Percentiles rank a stretch among this genome's conserved stretches.
Conservation (phyloP, 2,797 vertebrate genomes). For the Tarsius wallacei region DNA sequence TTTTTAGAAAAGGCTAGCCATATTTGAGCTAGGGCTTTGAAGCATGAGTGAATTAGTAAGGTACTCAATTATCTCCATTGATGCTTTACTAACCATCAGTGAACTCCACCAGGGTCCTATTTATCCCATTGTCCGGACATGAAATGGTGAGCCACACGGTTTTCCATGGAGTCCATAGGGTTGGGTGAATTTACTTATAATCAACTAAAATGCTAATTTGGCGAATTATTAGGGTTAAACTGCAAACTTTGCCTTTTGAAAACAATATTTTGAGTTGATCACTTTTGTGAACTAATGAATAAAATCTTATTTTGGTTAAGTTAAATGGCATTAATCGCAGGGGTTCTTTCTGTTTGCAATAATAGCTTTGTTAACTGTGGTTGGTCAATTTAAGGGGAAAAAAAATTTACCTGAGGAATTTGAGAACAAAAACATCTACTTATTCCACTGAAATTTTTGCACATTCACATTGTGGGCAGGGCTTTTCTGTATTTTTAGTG, state of each 20-base stretch:
- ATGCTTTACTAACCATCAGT: neutral
- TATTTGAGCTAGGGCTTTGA: conserved; percentile 24
- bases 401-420: conserved; percentile 40
- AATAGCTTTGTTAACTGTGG: conserved; percentile 42
- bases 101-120: neutral
- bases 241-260: conserved; percentile 41
- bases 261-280: neutral
- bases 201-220: conserved; percentile 32
- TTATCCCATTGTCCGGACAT: neutral
- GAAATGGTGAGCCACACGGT: neutral
- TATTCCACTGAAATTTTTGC: neutral
- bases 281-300: conserved; percentile 52
- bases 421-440: conserved; percentile 47
- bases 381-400: neutral
- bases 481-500: conserved; percentile 33
- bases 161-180: neutral
- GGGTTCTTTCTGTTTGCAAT: neutral
- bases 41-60: conserved; percentile 33
- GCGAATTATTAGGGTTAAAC: conserved; percentile 38
- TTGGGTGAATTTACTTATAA: neutral
- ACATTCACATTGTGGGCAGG: neutral
- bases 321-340: conserved; percentile 20
- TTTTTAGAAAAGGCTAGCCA: neutral
- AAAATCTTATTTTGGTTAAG: conserved; percentile 52
- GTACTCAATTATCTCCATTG: neutral